Base-by-base conservation (phyloP, 1,140 invertebrate genomes). In the Propsilocerus akamusi region DNA sequence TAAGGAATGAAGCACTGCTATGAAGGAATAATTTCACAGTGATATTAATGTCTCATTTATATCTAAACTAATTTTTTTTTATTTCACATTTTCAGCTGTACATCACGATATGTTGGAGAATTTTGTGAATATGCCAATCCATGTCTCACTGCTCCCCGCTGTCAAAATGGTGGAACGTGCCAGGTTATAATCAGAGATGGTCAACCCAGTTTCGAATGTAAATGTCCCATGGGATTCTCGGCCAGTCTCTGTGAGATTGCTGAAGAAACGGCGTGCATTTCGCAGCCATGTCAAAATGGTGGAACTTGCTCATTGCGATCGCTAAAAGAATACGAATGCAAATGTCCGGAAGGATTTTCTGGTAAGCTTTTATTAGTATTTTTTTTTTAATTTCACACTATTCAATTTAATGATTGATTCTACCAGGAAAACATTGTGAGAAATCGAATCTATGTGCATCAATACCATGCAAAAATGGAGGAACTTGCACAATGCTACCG, bases 91-190 rank as follows among this genome's bases (percentile, higher is more conserved):
- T 75, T 49, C 81, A 96, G 92, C 60, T 97, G 93, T 66, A 86
- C 87, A 50, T 77, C 84, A 17, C 77, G 81, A 62, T 93, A 81
- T 69, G 86, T 92, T 34, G 92, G 92, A 54, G 88, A 94, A 64
- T 95, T 89, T 69, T 97, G 93, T 62, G 85, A 96, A 61, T 79
- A 91, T 63, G 71, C 78, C 52, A 95, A 96, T 69, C 92, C 93
- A 1, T 97, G 93, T 65, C 77, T 86, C 59, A 89, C 85, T 46
- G 86, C 81, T 5, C 68, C 71, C 8, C 76, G 86, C 37, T 92
- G 86, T 67, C 87, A 93, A 66, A 97, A 97, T 65, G 89, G 89
- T 5, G 93, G 91, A 46, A 85, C 84, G 2, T 97, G 94, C 65
- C 68, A 81, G 51, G 86, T 92, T 20, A 59, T 57, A 52, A 62